Evolutionary conservation across 2,888 invertebrate species (phyloP).

Genomic region (Melinaea menophilus): DNA sequence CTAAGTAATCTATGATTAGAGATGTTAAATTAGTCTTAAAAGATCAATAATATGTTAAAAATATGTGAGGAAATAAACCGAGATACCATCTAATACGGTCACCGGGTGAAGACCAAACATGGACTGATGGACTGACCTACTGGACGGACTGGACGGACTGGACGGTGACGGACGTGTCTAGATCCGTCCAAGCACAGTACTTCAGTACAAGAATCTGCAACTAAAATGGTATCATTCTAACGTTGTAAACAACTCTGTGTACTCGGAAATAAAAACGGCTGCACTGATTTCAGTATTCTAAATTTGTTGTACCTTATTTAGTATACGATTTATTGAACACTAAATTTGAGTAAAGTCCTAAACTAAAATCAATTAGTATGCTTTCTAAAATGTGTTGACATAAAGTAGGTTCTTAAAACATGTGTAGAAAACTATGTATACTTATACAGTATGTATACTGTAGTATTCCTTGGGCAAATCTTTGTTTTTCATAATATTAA

Average conservation of each 20-base stretch:
- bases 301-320: neutral
- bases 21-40: neutral
- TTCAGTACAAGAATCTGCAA: constrained; percentile 62
- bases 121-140: constrained; percentile 59
- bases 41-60: constrained; percentile 13
- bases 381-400: constrained; percentile 3
- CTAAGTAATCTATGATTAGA: neutral
- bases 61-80: constrained; percentile 44
- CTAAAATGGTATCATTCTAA: constrained; percentile 36
- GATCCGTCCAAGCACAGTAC: constrained; percentile 64
- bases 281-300: constrained; percentile 23
- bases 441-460: neutral
- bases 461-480: neutral
- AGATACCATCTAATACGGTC: constrained; percentile 63
- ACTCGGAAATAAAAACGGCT: constrained; percentile 29
- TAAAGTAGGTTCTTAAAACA: constrained; percentile 2
- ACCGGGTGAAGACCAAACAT: constrained; percentile 58
- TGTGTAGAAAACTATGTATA: neutral
- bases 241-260: constrained; percentile 39
- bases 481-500: too few relatives aligned
- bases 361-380: neutral
- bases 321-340: neutral
- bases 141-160: neutral
- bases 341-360: neutral
- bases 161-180: constrained; percentile 49